These are phyloP conservation scores for Zootermopsis nevadensis DNA, from an alignment of 2,888 invertebrate species.

Conservation along the genomic window DNA sequence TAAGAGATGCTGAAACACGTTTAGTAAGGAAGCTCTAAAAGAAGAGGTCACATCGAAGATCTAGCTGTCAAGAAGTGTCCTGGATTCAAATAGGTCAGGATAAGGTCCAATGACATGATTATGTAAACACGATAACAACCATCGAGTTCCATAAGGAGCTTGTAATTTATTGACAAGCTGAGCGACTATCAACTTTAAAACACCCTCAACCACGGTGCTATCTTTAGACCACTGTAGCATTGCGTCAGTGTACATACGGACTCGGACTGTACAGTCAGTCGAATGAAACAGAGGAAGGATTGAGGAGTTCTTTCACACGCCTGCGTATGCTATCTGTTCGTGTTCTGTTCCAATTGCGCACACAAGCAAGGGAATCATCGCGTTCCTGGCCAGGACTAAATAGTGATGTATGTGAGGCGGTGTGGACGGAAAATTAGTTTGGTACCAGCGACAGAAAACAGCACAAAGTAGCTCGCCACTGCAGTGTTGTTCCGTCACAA, in stretches of 20 bases:
- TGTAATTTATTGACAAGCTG: too few relatives aligned
- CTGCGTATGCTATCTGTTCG: slow-evolving; percentile 19
- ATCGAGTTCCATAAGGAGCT: too few relatives aligned
- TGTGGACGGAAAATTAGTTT: slow-evolving; percentile 49
- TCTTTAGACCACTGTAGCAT: slow-evolving; percentile 26
- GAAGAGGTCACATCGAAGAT: too few relatives aligned
- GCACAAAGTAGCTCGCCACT: slow-evolving; percentile 2
- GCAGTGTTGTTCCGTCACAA: not conserved
- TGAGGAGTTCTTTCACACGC: slow-evolving; percentile 33
- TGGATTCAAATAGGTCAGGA: too few relatives aligned
- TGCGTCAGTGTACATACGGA: not conserved
- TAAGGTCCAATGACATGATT: too few relatives aligned
- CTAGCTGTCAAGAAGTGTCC: too few relatives aligned
- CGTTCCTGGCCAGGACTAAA: slow-evolving; percentile 29
- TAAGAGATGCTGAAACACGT: too few relatives aligned
- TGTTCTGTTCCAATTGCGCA: slow-evolving; percentile 17
- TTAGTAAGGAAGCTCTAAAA: too few relatives aligned
- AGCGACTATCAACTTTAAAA: too few relatives aligned
- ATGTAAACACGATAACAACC: too few relatives aligned
- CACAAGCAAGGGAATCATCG: slow-evolving; percentile 11
- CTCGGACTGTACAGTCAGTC: slow-evolving; percentile 33
- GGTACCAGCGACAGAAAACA: slow-evolving; percentile 41
- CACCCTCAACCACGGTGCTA: too few relatives aligned
- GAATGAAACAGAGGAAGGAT: slow-evolving; percentile 8
- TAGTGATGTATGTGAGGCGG: slow-evolving; percentile 50